Evolutionary conservation across 2,797 vertebrate genomes (phyloP).

Genomic region (Scolopax bukidnonensis): DNA sequence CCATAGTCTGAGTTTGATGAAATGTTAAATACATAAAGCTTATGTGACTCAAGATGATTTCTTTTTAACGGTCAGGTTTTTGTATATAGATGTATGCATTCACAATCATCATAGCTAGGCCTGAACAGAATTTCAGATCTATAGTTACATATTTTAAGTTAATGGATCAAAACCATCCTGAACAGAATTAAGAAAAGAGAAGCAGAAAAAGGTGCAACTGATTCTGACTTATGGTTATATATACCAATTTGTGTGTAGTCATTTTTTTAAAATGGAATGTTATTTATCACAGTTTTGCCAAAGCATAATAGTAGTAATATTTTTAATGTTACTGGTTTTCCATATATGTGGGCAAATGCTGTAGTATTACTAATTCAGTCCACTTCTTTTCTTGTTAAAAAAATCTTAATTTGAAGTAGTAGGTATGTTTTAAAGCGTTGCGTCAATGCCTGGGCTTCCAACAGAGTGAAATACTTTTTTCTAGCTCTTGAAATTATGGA

Average conservation of each 20-base stretch:
- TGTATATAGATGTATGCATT: background rate
- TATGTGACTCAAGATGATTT: background rate
- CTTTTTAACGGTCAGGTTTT: background rate
- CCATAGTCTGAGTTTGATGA: fast-evolving
- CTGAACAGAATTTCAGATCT: background rate
- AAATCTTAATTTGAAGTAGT: background rate
- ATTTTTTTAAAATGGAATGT: background rate
- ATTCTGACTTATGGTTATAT: background rate
- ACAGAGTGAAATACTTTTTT: background rate
- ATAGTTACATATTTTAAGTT: background rate
- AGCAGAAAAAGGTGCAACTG: background rate
- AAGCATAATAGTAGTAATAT: background rate
- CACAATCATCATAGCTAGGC: background rate
- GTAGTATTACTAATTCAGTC: background rate
- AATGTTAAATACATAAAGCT: background rate
- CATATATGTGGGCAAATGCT: background rate
- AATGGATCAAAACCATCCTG: background rate
- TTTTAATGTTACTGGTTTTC: background rate
- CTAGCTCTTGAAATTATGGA: background rate
- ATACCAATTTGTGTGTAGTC: background rate
- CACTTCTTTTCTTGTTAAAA: background rate
- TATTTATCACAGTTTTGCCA: background rate
- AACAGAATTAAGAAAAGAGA: background rate
- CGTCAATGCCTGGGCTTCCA: background rate
- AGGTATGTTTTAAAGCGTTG: fast-evolving